Percentiles rank a stretch among this genome's conserved stretches.
Conservation (phyloP, 1,140 invertebrate species). For the Bombus breviceps region DNA sequence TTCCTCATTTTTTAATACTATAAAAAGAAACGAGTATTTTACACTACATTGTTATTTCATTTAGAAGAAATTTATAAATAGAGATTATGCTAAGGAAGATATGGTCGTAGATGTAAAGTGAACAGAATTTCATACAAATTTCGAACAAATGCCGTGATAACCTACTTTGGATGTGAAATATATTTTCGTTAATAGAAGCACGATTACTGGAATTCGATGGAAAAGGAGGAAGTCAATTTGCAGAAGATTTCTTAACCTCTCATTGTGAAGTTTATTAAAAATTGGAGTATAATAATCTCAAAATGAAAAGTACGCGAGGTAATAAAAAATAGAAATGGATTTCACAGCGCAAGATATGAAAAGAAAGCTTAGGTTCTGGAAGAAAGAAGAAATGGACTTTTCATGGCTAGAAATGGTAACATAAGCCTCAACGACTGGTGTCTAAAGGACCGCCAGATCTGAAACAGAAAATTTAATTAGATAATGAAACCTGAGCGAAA, state of each 20-base stretch:
- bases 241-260: background rate
- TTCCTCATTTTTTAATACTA: too few species aligned
- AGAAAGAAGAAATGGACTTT: background rate
- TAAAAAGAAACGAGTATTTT: too few species aligned
- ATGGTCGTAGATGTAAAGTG: background rate
- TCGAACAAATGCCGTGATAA: background rate
- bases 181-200: background rate
- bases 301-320: background rate
- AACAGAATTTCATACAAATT: background rate
- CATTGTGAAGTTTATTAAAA: background rate
- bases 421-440: background rate
- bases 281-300: too few species aligned
- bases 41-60: too few species aligned
- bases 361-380: background rate
- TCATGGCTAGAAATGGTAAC: conserved; percentile 1
- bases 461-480: conserved; percentile 36
- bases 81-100: background rate
- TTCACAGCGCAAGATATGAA: background rate
- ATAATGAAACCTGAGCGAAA: conserved; percentile 23
- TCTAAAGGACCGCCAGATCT: conserved; percentile 18
- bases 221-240: background rate
- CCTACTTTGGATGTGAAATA: background rate
- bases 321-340: background rate
- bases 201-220: background rate
- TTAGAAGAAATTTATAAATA: too few species aligned